Evolutionary conservation across 2,888 invertebrate genomes (phyloP).

Genomic region (Xestia rhomboidea): DNA sequence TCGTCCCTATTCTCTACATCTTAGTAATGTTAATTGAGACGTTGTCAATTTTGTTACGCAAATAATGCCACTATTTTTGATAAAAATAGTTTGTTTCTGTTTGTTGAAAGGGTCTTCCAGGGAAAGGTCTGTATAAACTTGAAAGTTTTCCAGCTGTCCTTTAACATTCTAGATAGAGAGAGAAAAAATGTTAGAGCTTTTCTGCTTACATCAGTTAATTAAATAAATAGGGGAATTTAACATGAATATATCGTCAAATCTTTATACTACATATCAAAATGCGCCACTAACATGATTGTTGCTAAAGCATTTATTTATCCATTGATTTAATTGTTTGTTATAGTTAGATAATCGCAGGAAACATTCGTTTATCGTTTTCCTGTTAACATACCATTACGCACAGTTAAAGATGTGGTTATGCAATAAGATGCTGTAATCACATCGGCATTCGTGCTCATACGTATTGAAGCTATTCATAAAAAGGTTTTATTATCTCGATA

Average conservation of each 20-base stretch:
- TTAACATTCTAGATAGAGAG: too few relatives aligned
- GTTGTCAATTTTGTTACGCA: neutral
- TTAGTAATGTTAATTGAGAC: neutral
- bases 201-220: neutral
- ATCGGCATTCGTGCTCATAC: neutral
- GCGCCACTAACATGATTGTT: neutral
- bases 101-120: neutral
- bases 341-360: conserved; percentile 10
- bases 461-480: neutral
- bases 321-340: neutral
- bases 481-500: neutral
- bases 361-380: conserved; percentile 40
- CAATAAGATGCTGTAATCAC: conserved; percentile 36
- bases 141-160: neutral
- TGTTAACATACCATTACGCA: conserved; percentile 31
- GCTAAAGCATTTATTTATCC: neutral
- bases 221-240: neutral
- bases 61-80: neutral
- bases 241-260: neutral
- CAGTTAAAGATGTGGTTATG: conserved; percentile 14
- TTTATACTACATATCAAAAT: too few relatives aligned
- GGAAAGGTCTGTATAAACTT: neutral
- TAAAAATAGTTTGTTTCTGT: neutral
- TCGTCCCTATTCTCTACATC: too few relatives aligned
- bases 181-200: neutral